Conservation (phyloP, 2,113 vertebrate species). For the Pungitius pungitius region DNA sequence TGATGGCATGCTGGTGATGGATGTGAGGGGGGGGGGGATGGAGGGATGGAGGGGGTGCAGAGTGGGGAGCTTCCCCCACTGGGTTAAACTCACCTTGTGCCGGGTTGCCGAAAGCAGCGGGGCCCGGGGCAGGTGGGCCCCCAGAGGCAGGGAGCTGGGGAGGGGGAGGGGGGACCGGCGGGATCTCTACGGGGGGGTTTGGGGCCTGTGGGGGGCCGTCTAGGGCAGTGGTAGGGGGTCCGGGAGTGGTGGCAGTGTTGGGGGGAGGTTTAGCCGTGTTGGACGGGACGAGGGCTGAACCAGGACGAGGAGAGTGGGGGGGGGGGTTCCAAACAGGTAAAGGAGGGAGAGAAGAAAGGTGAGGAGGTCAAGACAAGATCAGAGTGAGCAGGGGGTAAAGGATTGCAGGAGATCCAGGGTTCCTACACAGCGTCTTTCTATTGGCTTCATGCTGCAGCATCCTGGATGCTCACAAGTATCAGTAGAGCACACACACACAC, state of each 20-base stretch:
- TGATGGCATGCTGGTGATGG: not conserved
- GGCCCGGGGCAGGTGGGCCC: slow-evolving; percentile 88
- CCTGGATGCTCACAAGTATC: slow-evolving; percentile 22
- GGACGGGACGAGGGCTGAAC: slow-evolving; percentile 82
- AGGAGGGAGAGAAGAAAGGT: slow-evolving; percentile 36
- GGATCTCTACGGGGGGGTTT: slow-evolving; percentile 83
- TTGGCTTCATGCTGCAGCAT: not conserved
- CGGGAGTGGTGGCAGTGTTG: slow-evolving; percentile 78
- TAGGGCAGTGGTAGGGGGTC: slow-evolving; percentile 74
- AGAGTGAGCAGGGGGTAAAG: slow-evolving; percentile 40
- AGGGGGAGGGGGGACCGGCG: slow-evolving; percentile 91
- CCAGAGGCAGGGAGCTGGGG: slow-evolving; percentile 88
- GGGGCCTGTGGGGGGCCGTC: slow-evolving; percentile 77
- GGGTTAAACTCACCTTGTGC: slow-evolving; percentile 91
- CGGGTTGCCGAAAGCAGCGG: slow-evolving; percentile 88
- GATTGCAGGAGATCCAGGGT: slow-evolving; percentile 27
- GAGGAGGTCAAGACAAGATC: slow-evolving; percentile 51
- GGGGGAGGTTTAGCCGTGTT: slow-evolving; percentile 81
- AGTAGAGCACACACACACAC: slow-evolving; percentile 18
- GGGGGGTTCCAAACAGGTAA: slow-evolving; percentile 32
- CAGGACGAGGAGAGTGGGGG: not conserved
- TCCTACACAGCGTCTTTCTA: not conserved
- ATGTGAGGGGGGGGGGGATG: not conserved
- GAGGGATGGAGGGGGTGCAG: slow-evolving; percentile 25
- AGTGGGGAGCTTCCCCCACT: slow-evolving; percentile 18